Evolutionary conservation across 2,888 invertebrate genomes (phyloP), one percentile per base, ranked within the genome.

Genomic region (Limnephilus marmoratus): DNA sequence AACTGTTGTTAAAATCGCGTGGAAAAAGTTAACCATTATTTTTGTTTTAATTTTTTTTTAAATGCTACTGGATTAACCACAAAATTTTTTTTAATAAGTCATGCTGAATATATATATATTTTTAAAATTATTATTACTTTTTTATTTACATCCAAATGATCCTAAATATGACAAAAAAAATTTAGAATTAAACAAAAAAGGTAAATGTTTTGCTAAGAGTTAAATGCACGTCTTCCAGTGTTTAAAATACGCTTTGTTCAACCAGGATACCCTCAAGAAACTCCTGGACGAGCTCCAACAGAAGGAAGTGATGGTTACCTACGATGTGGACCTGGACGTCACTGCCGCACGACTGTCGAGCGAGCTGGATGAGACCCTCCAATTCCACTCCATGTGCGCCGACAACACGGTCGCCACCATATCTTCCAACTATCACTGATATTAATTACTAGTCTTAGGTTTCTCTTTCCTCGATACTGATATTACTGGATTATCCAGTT

Each of bases 261-360:
- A 93, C 41, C 85, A 93, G 93, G 90, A n/a, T 3, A 93, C 88
- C 2, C 90, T 93, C 34, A 92, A 93, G 83, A 81, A 37, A 18
- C 93, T 93, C 7, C 90, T 93, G 18, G 93, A 93, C 49, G 93
- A 93, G 41, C 86, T 93, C 49, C 92, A 93, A 49, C 93, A 93
- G 68, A 93, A 93, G 34, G 93, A 93, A 81, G 93, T 93, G n/a
- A 82, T 89, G 81, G 85, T 93, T 53, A 93, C 93, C 24, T 93
- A 93, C 80, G 93, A 93, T 81, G 80, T 93, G 53, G 93, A 93
- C 83, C 91, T 93, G 53, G 93, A 93, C 86, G 89, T 87, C 81
- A 93, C 93, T 2, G 85, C 93, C 5, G 91, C 93, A 13, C n/a
- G 92, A 18, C 49, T 92, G 12, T 93, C 93, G 0, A 92, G 80